Evolutionary conservation across 2,113 vertebrate genomes (phyloP), one percentile per base, ranked within the genome.

Genomic region (Cichladusa arquata): DNA sequence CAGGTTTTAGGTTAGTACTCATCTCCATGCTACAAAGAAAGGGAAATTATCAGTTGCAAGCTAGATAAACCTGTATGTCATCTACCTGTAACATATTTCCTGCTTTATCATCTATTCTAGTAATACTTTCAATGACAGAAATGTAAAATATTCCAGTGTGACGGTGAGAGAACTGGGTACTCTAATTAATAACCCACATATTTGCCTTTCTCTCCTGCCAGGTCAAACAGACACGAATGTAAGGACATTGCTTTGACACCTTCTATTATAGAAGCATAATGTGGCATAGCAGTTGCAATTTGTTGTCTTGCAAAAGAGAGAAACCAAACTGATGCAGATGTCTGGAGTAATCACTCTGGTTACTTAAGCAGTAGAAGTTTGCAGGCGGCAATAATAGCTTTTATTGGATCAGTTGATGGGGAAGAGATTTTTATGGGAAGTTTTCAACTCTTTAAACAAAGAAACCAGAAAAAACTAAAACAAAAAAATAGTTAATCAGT

Each of bases 201-300:
- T 34, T 76, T 82, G 3, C 14, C 12, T 19, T 58, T 82, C 28
- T 18, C 3, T 79, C n/a, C 4, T 0, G 1, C 6, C 2, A 1
- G 5, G 12, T 11, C 16, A 80, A 67, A 50, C 0, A 25, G 6
- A 57, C 5, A 3, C 40, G 10, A 60, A 31, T 38, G 6, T 16
- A 48, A 40, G 33, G 51, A 33, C 19, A 5, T 11, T 25, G 8
- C 40, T 83, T 77, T 22, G 18, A 36, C 15, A 11, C 11, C 19
- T 71, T 48, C 38, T 54, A 25, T 33, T 18, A 5, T 1, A 40
- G 16, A 67, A 65, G 8, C 31, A 3, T 3, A n/a, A 4, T 23
- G 38, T 60, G 19, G 11, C 38, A n/a, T 31, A 40, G 26, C 40
- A 64, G 33, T 4, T 53, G n/a, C 3, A 14, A 57, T 70, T 42